A percentile compares a stretch with the other conserved stretches of the same genome.
phyloP scores from a whole-genome alignment of 2,113 vertebrate species.

The Euleptes europaea region DNA sequence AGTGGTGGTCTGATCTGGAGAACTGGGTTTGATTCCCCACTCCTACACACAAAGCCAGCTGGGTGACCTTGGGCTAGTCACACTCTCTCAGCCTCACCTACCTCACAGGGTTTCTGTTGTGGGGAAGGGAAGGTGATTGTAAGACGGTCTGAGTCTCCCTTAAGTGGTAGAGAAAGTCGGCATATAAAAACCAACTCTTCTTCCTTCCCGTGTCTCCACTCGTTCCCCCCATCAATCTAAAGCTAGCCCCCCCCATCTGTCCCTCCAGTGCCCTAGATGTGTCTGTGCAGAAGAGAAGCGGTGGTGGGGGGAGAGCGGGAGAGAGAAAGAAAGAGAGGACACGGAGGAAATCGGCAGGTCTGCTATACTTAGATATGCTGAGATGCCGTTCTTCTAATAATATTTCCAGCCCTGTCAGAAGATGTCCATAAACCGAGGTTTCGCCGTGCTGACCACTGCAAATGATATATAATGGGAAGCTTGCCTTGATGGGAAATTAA shows the following conservation, averaged over 20 bases:
- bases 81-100: too few relatives aligned
- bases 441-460: neutral
- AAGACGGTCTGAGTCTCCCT: too few relatives aligned
- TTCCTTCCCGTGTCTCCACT: too few relatives aligned
- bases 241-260: neutral
- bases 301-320: neutral
- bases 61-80: too few relatives aligned
- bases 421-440: neutral
- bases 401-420: neutral
- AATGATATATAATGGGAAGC: neutral
- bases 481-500: neutral
- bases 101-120: too few relatives aligned
- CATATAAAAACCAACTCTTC: too few relatives aligned
- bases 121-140: too few relatives aligned
- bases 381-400: neutral
- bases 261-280: neutral
- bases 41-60: too few relatives aligned
- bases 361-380: conserved; percentile 11
- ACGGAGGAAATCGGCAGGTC: neutral
- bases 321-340: neutral
- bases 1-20: too few relatives aligned
- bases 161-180: too few relatives aligned
- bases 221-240: too few relatives aligned
- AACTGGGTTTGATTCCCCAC: too few relatives aligned
- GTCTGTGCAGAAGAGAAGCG: neutral